A percentile compares a stretch with the other conserved stretches of the same genome.
These are phyloP conservation scores for Perodicticus potto DNA, from an alignment of 2,797 vertebrate species.

Conservation along the genomic window DNA sequence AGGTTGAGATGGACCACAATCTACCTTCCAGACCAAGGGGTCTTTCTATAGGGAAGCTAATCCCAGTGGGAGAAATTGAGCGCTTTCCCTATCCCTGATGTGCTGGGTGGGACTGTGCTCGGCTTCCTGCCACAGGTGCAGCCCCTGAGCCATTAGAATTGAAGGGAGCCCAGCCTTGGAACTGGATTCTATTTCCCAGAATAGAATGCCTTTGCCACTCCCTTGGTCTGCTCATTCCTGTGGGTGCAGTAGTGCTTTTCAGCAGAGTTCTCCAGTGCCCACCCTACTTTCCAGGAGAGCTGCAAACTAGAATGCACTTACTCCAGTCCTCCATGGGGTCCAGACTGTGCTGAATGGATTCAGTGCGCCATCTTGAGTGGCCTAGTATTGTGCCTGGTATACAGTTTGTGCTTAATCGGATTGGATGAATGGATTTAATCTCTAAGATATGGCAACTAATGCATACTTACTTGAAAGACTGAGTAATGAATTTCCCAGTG, in stretches of 20 bases:
- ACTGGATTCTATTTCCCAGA: not conserved
- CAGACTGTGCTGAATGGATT: not conserved
- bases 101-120: not conserved
- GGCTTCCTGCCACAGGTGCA: not conserved
- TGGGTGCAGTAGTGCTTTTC: not conserved
- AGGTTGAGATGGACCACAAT: not conserved
- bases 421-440: conserved; percentile 18
- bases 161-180: not conserved
- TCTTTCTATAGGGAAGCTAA: not conserved
- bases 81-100: not conserved
- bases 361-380: not conserved
- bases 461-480: conserved; percentile 39
- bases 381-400: not conserved
- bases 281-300: not conserved
- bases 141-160: not conserved
- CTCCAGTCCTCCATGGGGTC: not conserved
- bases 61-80: not conserved
- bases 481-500: not conserved
- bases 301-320: not conserved
- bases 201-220: not conserved
- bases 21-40: not conserved
- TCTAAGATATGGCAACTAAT: conserved; percentile 47
- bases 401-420: not conserved
- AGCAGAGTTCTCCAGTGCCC: conserved; percentile 8
- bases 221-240: not conserved